Evolutionary conservation across 2,113 vertebrate species (phyloP), one percentile per base, ranked within the genome.

Genomic region (Sturnira hondurensis): DNA sequence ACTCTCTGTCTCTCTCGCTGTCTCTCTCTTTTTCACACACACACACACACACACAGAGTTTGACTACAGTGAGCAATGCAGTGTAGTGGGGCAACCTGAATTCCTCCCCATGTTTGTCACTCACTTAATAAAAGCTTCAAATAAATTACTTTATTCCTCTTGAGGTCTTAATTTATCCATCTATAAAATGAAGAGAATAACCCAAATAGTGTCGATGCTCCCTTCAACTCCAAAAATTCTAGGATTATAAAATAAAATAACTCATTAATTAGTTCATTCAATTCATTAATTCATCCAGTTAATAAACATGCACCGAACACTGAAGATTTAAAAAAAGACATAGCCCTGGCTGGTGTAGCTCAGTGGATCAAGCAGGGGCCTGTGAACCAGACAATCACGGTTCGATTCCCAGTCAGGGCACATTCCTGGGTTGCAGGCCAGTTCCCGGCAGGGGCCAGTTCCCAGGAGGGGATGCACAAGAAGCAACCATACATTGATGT

Each of bases 151-250:
- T 85, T 68, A 45, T 74, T 33, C 13, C 63, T 77, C 52, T 68
- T n/a, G 12, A 93, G 28, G 74, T 19, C 74, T 95, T 97, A 86
- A 95, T 89, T 88, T 86, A 89, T 68, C n/a, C 38, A 80, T 65
- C 33, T 58, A 65, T 43, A 89, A 92, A 89, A 88, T 89, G 28
- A 91, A 78, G 20, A 61, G 17, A 90, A 45, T 92, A 86, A 63
- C 33, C 24, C 7, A 89, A 93, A 73, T 65, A 5, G 63, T 52
- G 12, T 80, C 47, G 90, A 15, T 61, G 45, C 54, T 89, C 12
- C 61, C 65, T 96, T 74, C 28, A 89, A 83, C 33, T 82, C 47
- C 33, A 86, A 94, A 71, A 82, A 33, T 82, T 88, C 45, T 86
- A 89, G 36, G 11, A 83, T 68, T 95, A 43, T 91, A 93, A 89